phyloP scores from a whole-genome alignment of 1,140 invertebrate genomes.

The Amyelois transitella region DNA sequence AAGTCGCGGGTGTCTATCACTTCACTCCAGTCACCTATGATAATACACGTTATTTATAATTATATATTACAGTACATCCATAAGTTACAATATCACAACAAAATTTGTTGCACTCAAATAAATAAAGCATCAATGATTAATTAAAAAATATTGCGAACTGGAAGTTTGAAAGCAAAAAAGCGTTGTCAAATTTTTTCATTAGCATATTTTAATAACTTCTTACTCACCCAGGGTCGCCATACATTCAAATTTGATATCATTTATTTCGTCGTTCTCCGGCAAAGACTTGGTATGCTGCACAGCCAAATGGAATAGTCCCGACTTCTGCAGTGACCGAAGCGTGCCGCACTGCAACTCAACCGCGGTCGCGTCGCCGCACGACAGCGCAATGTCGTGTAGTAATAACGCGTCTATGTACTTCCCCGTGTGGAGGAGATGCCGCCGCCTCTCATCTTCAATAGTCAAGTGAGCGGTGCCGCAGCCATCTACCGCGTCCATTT shows the following conservation, averaged over 20 bases:
- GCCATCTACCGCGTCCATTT: slow-evolving; percentile 60
- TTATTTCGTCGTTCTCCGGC: slow-evolving; percentile 38
- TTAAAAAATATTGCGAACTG: no score
- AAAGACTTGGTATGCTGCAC: slow-evolving; percentile 59
- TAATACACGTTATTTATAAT: not conserved
- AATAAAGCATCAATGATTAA: no score
- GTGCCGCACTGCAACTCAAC: slow-evolving; percentile 30
- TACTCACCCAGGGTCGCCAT: slow-evolving; percentile 52
- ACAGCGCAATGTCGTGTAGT: slow-evolving; percentile 55
- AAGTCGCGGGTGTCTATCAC: slow-evolving; percentile 53
- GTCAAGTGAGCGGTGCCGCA: slow-evolving; percentile 64
- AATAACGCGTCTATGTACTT: slow-evolving; percentile 54
- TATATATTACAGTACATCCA: no score
- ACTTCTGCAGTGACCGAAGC: slow-evolving; percentile 46
- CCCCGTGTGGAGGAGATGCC: slow-evolving; percentile 49
- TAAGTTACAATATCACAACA: no score
- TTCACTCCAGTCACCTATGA: slow-evolving; percentile 65
- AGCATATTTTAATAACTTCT: not conserved
- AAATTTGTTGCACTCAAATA: not conserved
- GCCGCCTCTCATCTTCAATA: slow-evolving; percentile 46
- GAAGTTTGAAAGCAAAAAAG: no score
- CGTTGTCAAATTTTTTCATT: no score
- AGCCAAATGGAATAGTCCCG: slow-evolving; percentile 63
- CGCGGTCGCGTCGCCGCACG: slow-evolving; percentile 10
- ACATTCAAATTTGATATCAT: slow-evolving; percentile 75